Evolutionary conservation across 2,888 invertebrate genomes (phyloP).

Genomic region (Plemyria rubiginata): DNA sequence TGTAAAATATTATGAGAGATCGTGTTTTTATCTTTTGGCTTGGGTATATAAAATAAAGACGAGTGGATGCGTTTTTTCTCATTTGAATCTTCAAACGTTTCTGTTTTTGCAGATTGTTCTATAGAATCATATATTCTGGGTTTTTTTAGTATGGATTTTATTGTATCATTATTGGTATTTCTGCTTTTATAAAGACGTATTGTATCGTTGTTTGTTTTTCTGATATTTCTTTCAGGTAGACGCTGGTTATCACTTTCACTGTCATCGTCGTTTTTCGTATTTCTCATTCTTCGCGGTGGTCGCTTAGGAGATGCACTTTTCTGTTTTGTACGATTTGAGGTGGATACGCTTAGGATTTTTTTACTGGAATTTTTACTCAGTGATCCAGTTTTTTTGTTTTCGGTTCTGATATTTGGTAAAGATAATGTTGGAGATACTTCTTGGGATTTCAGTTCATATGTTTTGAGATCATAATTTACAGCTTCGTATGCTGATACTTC

Average conservation of each 20-base stretch:
- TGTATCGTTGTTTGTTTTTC: slow-evolving; percentile 59
- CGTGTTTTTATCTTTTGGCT: slow-evolving; percentile 73
- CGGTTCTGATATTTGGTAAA: slow-evolving; percentile 78
- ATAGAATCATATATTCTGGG: slow-evolving; percentile 73
- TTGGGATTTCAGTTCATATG: slow-evolving; percentile 66
- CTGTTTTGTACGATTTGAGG: slow-evolving; percentile 70
- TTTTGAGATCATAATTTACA: slow-evolving; percentile 79
- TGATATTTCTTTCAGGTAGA: slow-evolving; percentile 62
- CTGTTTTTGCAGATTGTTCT: slow-evolving; percentile 59
- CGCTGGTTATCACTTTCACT: slow-evolving; percentile 81
- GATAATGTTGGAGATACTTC: slow-evolving; percentile 63
- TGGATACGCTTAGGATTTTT: slow-evolving; percentile 61
- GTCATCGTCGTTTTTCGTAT: slow-evolving; percentile 75
- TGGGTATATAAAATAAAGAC: slow-evolving; percentile 87
- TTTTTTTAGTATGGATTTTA: slow-evolving; percentile 86
- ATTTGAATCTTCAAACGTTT: slow-evolving; percentile 61
- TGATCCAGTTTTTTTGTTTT: slow-evolving; percentile 67
- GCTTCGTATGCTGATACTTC: slow-evolving; percentile 78
- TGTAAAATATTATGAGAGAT: slow-evolving; percentile 69
- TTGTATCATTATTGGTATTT: slow-evolving; percentile 70
- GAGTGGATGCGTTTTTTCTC: slow-evolving; percentile 66
- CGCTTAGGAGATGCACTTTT: slow-evolving; percentile 86
- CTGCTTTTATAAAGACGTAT: slow-evolving; percentile 63
- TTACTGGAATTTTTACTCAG: slow-evolving; percentile 70
- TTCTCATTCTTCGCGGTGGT: slow-evolving; percentile 85